phyloP scores from a whole-genome alignment of 2,888 invertebrate genomes.

The Melinaea menophilus region DNA sequence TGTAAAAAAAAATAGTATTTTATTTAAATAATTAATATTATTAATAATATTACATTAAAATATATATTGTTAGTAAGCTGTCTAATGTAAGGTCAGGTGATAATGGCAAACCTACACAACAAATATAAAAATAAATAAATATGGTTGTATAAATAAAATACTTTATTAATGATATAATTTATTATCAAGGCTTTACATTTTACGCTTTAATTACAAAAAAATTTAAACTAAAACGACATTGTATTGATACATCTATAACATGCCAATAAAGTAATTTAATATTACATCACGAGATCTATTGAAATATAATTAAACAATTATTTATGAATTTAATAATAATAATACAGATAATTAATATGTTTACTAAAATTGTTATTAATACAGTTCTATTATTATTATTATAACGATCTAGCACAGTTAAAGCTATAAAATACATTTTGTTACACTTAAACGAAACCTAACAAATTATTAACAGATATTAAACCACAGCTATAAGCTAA shows the following conservation, averaged over 20 bases:
- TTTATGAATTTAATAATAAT: conserved; percentile 39
- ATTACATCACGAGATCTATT: conserved; percentile 51
- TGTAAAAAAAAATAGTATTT: too few relatives aligned
- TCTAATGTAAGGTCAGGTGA: conserved; percentile 42
- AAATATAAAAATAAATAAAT: conserved; percentile 60
- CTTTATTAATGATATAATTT: conserved; percentile 70
- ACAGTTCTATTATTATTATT: conserved; percentile 31
- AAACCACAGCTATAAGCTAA: conserved; percentile 68
- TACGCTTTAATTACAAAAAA: conserved; percentile 64
- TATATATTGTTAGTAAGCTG: conserved; percentile 2
- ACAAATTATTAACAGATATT: conserved; percentile 39
- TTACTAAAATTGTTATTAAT: conserved; percentile 21
- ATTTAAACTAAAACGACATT: conserved; percentile 44
- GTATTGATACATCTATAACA: conserved; percentile 28
- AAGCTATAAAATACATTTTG: conserved; percentile 21
- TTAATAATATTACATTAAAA: not conserved
- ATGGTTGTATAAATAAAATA: conserved; percentile 66
- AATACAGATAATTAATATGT: conserved; percentile 43
- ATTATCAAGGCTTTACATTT: conserved; percentile 73
- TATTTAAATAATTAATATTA: not conserved
- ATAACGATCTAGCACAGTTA: conserved; percentile 16
- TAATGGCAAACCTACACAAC: conserved; percentile 77
- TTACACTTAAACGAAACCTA: conserved; percentile 30
- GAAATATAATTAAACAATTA: conserved; percentile 33
- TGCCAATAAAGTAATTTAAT: conserved; percentile 15